Conservation (phyloP, 2,797 vertebrate genomes). For the Cyclopterus lumpus region DNA sequence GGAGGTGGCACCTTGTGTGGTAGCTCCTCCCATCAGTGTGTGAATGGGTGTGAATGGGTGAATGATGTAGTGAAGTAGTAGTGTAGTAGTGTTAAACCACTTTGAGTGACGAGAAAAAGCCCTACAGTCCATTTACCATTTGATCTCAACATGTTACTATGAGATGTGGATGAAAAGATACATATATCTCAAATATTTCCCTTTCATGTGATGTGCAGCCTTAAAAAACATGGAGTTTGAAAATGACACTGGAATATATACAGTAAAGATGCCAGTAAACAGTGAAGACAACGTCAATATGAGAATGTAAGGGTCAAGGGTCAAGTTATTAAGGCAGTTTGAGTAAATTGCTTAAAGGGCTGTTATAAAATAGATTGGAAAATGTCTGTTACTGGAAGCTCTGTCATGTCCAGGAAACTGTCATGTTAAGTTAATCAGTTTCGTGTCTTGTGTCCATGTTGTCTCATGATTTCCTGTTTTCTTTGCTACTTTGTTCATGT, state of each 20-base stretch:
- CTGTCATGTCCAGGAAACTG: no score
- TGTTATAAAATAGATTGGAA: neutral
- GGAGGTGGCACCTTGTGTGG: no score
- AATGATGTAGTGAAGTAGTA: no score
- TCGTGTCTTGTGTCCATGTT: no score
- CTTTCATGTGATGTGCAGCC: neutral
- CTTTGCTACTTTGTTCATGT: no score
- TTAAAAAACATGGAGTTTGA: neutral
- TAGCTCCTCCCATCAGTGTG: no score
- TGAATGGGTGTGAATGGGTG: no score
- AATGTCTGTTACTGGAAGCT: constrained; percentile 9
- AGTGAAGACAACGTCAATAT: neutral
- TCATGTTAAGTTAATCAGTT: no score
- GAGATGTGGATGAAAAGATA: constrained; percentile 2
- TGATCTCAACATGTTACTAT: neutral
- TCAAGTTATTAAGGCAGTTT: neutral
- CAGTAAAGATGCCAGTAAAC: neutral
- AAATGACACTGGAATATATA: neutral
- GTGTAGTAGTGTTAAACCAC: no score
- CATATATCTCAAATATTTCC: neutral
- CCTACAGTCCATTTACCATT: no score
- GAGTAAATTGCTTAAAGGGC: constrained; percentile 6
- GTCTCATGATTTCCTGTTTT: no score
- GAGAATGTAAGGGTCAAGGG: neutral
- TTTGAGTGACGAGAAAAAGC: no score